These are phyloP conservation scores for Cyprinella venusta DNA, from an alignment of 2,797 vertebrate species.

Conservation along the genomic window DNA sequence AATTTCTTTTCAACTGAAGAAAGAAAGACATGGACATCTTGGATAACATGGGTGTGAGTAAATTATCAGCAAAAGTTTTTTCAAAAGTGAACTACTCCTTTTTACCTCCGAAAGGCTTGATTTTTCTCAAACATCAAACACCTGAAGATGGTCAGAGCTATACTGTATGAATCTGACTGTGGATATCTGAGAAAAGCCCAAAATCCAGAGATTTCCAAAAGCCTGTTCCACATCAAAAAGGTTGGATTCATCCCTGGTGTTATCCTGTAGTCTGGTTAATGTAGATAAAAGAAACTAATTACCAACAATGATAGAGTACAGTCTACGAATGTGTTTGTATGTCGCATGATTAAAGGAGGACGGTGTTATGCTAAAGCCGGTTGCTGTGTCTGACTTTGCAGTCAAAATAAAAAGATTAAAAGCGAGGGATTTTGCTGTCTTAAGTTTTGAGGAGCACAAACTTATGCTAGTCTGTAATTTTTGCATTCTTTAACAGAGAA, in stretches of 20 bases:
- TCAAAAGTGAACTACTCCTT: too few relatives aligned
- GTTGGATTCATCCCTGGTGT: slow-evolving; percentile 19
- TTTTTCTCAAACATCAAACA: slow-evolving; percentile 6
- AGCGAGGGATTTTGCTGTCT: slow-evolving; percentile 19
- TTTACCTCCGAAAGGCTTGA: not conserved
- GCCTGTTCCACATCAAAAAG: slow-evolving; percentile 26
- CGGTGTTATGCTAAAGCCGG: slow-evolving; percentile 27
- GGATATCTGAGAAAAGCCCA: slow-evolving; percentile 26
- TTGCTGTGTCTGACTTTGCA: slow-evolving; percentile 43
- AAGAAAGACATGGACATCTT: too few relatives aligned
- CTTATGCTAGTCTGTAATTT: slow-evolving; percentile 44
- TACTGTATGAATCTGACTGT: slow-evolving; percentile 9
- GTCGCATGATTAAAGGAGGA: slow-evolving; percentile 14
- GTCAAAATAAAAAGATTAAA: slow-evolving; percentile 56
- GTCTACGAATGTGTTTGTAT: slow-evolving; percentile 21
- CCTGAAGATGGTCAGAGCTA: not conserved
- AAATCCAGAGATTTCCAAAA: slow-evolving; percentile 20
- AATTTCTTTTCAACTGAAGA: too few relatives aligned
- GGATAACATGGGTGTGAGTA: too few relatives aligned
- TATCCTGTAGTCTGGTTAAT: slow-evolving; percentile 34
- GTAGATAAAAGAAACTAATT: slow-evolving; percentile 33
- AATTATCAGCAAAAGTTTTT: too few relatives aligned
- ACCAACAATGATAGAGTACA: slow-evolving; percentile 25
- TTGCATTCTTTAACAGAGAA: slow-evolving; percentile 16
- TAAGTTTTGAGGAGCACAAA: slow-evolving; percentile 1